Evolutionary conservation across 2,113 vertebrate genomes (phyloP), one percentile per base, ranked within the genome.

Genomic region (Callocephalon fimbriatum): DNA sequence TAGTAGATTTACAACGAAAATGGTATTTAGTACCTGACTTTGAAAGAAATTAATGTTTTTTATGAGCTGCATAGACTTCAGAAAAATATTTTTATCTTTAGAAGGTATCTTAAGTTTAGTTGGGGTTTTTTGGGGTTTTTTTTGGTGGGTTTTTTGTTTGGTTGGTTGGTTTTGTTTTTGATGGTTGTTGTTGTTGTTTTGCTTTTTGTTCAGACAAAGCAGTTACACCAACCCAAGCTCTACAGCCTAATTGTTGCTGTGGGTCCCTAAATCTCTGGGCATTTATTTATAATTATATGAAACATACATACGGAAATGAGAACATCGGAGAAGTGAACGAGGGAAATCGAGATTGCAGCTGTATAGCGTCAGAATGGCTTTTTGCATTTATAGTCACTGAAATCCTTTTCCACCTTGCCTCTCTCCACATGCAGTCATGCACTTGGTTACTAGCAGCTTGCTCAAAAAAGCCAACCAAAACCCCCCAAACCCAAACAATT

Each of bases 231-330:
- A 11, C 48, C 59, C 62, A 66, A 35, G 78, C 38, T 73, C n/a
- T 94, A 51, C 29, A 86, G 27, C 13, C 23, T 79, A 32, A 32
- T 71, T 93, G n/a, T 73, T 84, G 11, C 23, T 65, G 2, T 77
- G 37, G 66, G n/a, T 47, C 67, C 50, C 31, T 92, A 50, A 53
- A 79, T 75, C 9, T 73, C 50, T 74, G 10, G 23, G 72, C 67
- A 27, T 62, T n/a, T 63, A 35, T 47, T 81, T 87, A 48, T 75
- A 35, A 35, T 66, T 76, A n/a, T 13, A 80, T 81, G 67, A 92
- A 44, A 88, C 37, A 95, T 94, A 89, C n/a, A 44, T 74, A 61
- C 35, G 96, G 68, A 94, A 89, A 95, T 82, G 72, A 65, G 31
- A 87, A 76, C 42, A 56, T 7, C 83, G 37, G 63, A 56, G 54